Evolutionary conservation across 2,113 vertebrate species (phyloP).

Genomic region (Microcebus murinus): DNA sequence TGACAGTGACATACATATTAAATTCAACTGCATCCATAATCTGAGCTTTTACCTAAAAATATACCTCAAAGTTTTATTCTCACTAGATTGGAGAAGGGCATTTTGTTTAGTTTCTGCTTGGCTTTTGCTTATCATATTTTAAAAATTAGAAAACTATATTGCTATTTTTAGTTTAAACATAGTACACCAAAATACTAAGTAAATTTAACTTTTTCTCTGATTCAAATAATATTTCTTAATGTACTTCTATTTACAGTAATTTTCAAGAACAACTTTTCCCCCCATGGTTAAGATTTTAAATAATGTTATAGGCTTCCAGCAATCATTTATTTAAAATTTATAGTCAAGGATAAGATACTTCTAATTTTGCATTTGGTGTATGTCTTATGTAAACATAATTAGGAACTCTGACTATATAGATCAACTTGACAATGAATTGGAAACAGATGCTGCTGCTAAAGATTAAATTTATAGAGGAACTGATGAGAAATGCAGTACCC

Average conservation of each 20-base stretch:
- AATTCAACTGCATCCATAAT: neutral
- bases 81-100: neutral
- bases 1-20: neutral
- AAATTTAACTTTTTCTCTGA: constrained; percentile 45
- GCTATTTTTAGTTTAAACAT: neutral
- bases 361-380: constrained; percentile 26
- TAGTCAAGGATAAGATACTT: constrained; percentile 11
- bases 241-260: constrained; percentile 52
- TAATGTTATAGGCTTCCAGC: constrained; percentile 42
- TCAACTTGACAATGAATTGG: neutral
- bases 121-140: constrained; percentile 11
- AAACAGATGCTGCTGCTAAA: constrained; percentile 13
- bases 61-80: constrained; percentile 8
- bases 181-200: neutral
- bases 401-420: constrained; percentile 4
- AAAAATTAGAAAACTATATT: neutral
- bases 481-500: neutral
- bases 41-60: neutral
- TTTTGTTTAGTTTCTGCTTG: constrained; percentile 27
- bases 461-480: constrained; percentile 3
- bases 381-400: constrained; percentile 28
- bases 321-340: constrained; percentile 47
- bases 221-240: constrained; percentile 30
- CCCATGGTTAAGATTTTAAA: constrained; percentile 61
- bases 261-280: constrained; percentile 69